Base-by-base conservation (phyloP, 2,797 vertebrate genomes). In the Propithecus deckenii region DNA sequence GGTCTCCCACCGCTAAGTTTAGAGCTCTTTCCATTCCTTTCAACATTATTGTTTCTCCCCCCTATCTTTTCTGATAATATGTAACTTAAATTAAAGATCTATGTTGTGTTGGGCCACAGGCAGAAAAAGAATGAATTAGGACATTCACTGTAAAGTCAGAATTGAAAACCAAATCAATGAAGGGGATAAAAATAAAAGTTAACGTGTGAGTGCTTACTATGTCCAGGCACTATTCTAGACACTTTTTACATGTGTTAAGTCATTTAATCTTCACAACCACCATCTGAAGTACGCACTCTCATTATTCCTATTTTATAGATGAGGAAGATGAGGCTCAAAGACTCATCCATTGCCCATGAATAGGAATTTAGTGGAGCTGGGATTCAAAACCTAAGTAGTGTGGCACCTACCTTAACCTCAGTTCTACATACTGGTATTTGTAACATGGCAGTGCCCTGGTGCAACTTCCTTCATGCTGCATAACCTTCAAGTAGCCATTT, bases 91-190 rank as follows among this genome's bases (percentile, higher is more conserved):
- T 74, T 92, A 91, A 83, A 93, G 69, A 79, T 48, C 92, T n/a
- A n/a, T 50, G 17, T 75, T 83, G 88, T 41, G 7, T 25, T 38
- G 46, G n/a, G 35, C 41, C 79, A 63, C 52, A 86, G 32, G 32
- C 67, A 94, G 79, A 1, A 91, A 17, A 88, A 43, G 17, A 85
- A 85, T 46, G 50, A 78, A 84, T 46, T 30, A 84, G 20, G n/a
- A 69, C 50, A 69, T n/a, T 75, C 78, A 86, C 55, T 63, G 8
- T 61, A 52, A 89, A 96, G 43, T 93, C 75, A 89, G 93, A 96
- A 38, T 8, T 25, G 17, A 78, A 83, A 93, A 86, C 22, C 48
- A 57, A 80, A 65, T 57, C 10, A 9, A 86, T 81, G 50, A 48
- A 65, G 20, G 15, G 30, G 92, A 89, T 41, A 57, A 81, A 25